Percentiles rank a stretch among this genome's conserved stretches.
These are phyloP conservation scores for Drosophila subobscura DNA, from an alignment of 1,140 invertebrate species.

Conservation along the genomic window DNA sequence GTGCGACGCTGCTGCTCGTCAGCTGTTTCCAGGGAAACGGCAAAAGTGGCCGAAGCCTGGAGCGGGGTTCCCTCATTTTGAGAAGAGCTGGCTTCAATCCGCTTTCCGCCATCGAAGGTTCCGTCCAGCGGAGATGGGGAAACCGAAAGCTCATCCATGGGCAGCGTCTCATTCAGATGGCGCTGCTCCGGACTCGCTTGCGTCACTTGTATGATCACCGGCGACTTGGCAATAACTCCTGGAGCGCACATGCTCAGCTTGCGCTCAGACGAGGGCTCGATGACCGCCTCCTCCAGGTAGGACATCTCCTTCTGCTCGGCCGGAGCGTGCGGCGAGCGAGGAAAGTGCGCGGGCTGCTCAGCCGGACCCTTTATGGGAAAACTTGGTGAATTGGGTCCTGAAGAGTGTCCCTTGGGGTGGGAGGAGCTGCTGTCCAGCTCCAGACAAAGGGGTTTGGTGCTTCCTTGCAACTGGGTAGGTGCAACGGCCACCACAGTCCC, in stretches of 20 bases:
- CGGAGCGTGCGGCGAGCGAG: constrained; percentile 59
- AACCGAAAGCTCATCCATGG: constrained; percentile 17
- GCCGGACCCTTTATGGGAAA: constrained; percentile 59
- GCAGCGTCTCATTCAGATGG: constrained; percentile 20
- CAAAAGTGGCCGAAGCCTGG: constrained; percentile 21
- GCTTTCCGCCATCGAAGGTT: constrained; percentile 42
- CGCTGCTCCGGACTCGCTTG: constrained; percentile 41
- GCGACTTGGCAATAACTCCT: constrained; percentile 48
- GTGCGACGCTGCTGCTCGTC: constrained; percentile 29
- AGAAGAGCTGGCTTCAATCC: neutral
- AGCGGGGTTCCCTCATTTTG: constrained; percentile 2
- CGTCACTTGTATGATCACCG: constrained; percentile 42
- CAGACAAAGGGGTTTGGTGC: constrained; percentile 11
- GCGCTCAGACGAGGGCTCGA: constrained; percentile 30
- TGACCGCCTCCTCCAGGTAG: constrained; percentile 54
- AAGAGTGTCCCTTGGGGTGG: neutral
- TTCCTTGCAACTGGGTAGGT: neutral
- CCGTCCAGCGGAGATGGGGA: constrained; percentile 17
- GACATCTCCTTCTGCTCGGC: constrained; percentile 46
- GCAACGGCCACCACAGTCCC: constrained; percentile 7
- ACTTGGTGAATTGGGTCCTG: constrained; percentile 53
- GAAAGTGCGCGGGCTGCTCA: constrained; percentile 53
- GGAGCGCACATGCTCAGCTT: constrained; percentile 16
- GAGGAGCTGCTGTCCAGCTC: constrained; percentile 21
- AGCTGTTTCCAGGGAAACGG: constrained; percentile 15